Percentiles rank a stretch among this genome's conserved stretches.
phyloP scores from a whole-genome alignment of 1,140 invertebrate genomes.

The Tetramorium simillimum region DNA sequence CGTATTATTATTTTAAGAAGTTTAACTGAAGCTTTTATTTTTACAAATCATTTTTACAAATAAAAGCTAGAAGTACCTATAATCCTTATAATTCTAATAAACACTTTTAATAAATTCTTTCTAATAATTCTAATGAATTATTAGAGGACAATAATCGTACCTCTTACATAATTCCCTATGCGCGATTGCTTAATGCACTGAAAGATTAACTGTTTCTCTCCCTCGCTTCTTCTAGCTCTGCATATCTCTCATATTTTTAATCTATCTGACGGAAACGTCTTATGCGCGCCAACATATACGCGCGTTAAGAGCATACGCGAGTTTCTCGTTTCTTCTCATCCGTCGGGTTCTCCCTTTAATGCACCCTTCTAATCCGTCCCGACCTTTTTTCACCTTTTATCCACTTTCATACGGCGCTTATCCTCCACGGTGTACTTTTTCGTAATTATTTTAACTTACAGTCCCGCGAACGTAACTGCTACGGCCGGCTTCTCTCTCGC shows the following conservation, averaged over 20 bases:
- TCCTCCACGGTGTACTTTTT: conserved; percentile 56
- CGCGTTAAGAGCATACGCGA: conserved; percentile 55
- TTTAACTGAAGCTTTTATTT: not conserved
- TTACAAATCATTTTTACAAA: not conserved
- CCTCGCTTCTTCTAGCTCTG: not conserved
- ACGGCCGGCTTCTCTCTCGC: conserved; percentile 18
- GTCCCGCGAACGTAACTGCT: conserved; percentile 38
- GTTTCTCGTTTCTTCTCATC: conserved; percentile 55
- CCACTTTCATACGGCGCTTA: conserved; percentile 55
- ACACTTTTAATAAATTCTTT: not conserved
- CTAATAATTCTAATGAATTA: not conserved
- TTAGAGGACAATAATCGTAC: not conserved
- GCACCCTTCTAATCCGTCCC: conserved; percentile 50
- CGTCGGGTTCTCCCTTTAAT: conserved; percentile 41
- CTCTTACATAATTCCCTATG: not conserved
- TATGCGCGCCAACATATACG: conserved; percentile 23
- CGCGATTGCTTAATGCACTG: not conserved
- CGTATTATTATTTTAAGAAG: not conserved
- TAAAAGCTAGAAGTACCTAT: not conserved
- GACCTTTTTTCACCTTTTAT: conserved; percentile 56
- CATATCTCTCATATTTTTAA: conserved; percentile 50
- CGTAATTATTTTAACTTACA: conserved; percentile 61
- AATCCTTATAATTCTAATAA: not conserved
- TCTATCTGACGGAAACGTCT: conserved; percentile 46
- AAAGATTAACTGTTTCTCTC: not conserved